Evolutionary conservation across 2,797 vertebrate genomes (phyloP).

Genomic region (Adelosebastes latens): DNA sequence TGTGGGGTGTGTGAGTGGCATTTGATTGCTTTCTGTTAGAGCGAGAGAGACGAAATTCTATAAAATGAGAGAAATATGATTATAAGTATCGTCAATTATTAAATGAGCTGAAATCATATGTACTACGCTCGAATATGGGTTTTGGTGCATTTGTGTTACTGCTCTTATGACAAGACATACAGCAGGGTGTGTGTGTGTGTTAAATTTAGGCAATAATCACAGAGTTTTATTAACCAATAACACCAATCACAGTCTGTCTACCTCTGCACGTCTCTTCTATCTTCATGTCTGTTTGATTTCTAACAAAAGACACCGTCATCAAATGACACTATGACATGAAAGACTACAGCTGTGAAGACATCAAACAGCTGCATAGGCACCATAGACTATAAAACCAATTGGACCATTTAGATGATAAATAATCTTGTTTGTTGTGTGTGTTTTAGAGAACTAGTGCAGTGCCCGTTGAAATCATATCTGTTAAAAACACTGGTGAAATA

Average conservation of each 20-base stretch:
- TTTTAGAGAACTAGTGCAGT: conserved; percentile 23
- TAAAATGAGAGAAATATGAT: conserved; percentile 44
- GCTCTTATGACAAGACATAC: neutral
- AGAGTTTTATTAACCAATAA: conserved; percentile 37
- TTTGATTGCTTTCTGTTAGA: conserved; percentile 12
- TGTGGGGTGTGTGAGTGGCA: neutral
- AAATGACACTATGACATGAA: conserved; percentile 30
- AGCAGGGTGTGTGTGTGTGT: neutral
- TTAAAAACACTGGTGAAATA: neutral
- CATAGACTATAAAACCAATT: conserved; percentile 8
- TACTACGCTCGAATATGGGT: neutral
- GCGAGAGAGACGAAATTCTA: neutral
- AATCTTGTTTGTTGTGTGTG: conserved; percentile 31
- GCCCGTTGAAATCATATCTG: neutral
- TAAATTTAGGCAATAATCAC: conserved; percentile 20
- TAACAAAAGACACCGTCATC: conserved; percentile 36
- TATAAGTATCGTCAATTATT: conserved; percentile 20
- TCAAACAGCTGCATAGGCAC: conserved; percentile 8
- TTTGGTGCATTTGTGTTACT: neutral
- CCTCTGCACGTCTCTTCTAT: neutral
- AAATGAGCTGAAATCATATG: neutral
- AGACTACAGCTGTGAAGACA: conserved; percentile 18
- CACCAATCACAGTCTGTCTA: conserved; percentile 35
- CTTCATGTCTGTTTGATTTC: conserved; percentile 33
- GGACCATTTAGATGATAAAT: conserved; percentile 35